Evolutionary conservation across 2,888 invertebrate species (phyloP).

Genomic region (Listrodromus nycthemerus): DNA sequence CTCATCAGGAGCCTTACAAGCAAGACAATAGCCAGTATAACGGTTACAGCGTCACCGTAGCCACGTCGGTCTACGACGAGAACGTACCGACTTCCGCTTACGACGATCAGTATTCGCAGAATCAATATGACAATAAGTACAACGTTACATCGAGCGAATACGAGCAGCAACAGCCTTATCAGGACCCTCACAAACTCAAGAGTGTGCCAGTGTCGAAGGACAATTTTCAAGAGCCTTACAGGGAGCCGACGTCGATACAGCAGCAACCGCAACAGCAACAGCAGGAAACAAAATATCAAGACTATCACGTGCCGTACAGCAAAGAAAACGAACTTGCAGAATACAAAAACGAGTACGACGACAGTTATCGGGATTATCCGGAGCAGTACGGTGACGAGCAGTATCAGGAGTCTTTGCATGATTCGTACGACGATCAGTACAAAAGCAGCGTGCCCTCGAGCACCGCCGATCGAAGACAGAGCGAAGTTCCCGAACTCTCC

Average conservation of each 20-base stretch:
- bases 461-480: constrained; percentile 73
- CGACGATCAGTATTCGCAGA: constrained; percentile 72
- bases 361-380: constrained; percentile 74
- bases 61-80: constrained; percentile 74
- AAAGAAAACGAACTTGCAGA: constrained; percentile 72
- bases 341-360: constrained; percentile 75
- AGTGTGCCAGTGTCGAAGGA: constrained; percentile 70
- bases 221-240: constrained; percentile 75
- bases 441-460: constrained; percentile 70
- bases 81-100: constrained; percentile 70
- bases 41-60: constrained; percentile 72
- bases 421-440: constrained; percentile 77
- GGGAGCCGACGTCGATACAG: constrained; percentile 46
- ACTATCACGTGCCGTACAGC: constrained; percentile 77
- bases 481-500: constrained; percentile 80
- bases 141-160: constrained; percentile 63
- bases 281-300: constrained; percentile 74
- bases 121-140: constrained; percentile 77
- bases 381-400: constrained; percentile 74
- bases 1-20: constrained; percentile 78
- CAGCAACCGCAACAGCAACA: constrained; percentile 59
- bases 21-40: constrained; percentile 61
- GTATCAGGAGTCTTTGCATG: constrained; percentile 77
- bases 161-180: constrained; percentile 63
- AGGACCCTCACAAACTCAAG: constrained; percentile 43